These are phyloP conservation scores for Netta rufina DNA, from an alignment of 2,797 vertebrate species.

Conservation along the genomic window DNA sequence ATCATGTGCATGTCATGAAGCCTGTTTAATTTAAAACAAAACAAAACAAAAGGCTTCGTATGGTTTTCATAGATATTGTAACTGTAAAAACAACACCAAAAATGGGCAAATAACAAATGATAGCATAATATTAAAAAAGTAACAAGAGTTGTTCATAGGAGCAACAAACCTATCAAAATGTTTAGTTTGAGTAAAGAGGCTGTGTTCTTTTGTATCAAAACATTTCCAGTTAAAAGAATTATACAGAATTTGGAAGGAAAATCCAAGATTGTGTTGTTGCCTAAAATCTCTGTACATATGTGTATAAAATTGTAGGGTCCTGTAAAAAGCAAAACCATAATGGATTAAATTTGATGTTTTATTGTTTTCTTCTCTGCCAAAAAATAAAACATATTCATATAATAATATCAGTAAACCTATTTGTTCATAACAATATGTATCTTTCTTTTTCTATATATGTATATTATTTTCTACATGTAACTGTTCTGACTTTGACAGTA, in stretches of 20 bases:
- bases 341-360: background rate
- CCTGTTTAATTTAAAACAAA: background rate
- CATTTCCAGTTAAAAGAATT: background rate
- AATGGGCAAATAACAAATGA: background rate
- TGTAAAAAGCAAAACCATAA: background rate
- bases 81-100: background rate
- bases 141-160: background rate
- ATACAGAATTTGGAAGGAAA: background rate
- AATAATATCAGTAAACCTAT: background rate
- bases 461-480: background rate
- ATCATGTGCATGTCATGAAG: constrained; percentile 32
- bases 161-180: background rate
- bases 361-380: background rate
- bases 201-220: background rate
- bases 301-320: background rate
- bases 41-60: background rate
- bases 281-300: background rate
- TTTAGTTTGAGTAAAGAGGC: background rate
- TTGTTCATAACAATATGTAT: background rate
- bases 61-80: background rate
- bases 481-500: background rate
- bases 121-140: background rate
- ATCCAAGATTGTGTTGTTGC: background rate
- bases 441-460: background rate
- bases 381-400: background rate